Evolutionary conservation across 2,113 vertebrate genomes (phyloP), one percentile per base, ranked within the genome.

Genomic region (Psettodes erumei): DNA sequence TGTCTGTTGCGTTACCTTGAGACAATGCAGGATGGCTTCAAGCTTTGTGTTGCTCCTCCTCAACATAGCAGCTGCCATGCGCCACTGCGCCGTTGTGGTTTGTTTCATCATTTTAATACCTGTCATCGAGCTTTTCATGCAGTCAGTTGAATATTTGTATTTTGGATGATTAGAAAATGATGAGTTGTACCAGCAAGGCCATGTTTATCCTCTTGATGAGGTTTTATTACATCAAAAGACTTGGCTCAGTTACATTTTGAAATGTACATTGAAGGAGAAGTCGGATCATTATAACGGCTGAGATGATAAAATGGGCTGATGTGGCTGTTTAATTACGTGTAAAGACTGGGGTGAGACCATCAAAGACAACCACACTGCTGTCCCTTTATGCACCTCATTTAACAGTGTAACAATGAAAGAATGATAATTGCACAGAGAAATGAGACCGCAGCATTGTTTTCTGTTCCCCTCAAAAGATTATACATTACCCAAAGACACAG

Each of bases 261-360:
- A 71, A 81, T 54, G 35, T 79, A 83, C 74, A 67, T 71, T 37
- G 47, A 70, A 74, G 47, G 48, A 75, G 77, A 79, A 25, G 68
- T 64, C 55, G 67, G 68, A 50, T 79, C 6, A 13, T 43, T 67
- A 71, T 79, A 74, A 81, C 30, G 77, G 64, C 77, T 61, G 42
- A 25, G 74, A 81, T 84, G 87, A 90, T 79, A 78, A 85, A 91
- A 86, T 76, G 51, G 68, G 76, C 79, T 85, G 82, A 88, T 84
- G 82, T 78, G 82, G 83, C 71, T 83, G 85, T 85, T 91, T 91
- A 89, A 93, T 90, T 91, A 86, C 11, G 81, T 87, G 81, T 88
- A 83, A 91, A 90, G 83, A 86, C 75, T 61, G 25, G 68, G 75
- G 40, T 75, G 81, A 86, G 87, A 86, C 86, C 80, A 85, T 89